Percentiles rank a stretch among this genome's conserved stretches.
phyloP scores from a whole-genome alignment of 2,888 invertebrate genomes.

The Nemotelus pantherinus region DNA sequence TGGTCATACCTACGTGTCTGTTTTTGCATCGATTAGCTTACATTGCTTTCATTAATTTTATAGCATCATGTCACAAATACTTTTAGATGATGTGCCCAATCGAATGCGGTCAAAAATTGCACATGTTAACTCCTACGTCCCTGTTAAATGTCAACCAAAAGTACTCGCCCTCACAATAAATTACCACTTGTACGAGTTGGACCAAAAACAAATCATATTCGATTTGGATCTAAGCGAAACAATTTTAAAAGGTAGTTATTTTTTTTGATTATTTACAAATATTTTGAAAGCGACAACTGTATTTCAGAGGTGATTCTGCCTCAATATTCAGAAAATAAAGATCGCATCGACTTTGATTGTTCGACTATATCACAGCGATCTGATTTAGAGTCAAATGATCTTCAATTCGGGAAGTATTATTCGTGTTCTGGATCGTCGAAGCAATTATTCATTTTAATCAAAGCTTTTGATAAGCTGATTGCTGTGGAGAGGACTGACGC shows the following conservation, averaged over 20 bases:
- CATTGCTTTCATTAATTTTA: background rate
- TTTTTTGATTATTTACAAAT: background rate
- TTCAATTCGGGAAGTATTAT: constrained; percentile 44
- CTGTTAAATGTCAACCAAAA: background rate
- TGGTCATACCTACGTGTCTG: background rate
- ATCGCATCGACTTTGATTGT: background rate
- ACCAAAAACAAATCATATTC: constrained; percentile 32
- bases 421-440: constrained; percentile 6
- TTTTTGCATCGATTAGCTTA: no score
- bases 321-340: background rate
- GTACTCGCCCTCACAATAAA: constrained; percentile 38
- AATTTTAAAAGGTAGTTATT: constrained; percentile 36
- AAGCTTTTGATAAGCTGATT: constrained; percentile 45
- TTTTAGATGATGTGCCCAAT: constrained; percentile 42
- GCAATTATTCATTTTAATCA: constrained; percentile 41
- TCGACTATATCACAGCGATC: constrained; percentile 17
- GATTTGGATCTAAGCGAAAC: constrained; percentile 38
- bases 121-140: constrained; percentile 31
- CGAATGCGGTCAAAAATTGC: constrained; percentile 26
- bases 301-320: constrained; percentile 24
- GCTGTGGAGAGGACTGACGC: constrained; percentile 28
- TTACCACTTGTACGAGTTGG: constrained; percentile 44
- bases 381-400: constrained; percentile 5
- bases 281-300: background rate
- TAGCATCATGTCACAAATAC: constrained; percentile 21